Evolutionary conservation across 2,888 invertebrate species (phyloP), one percentile per base, ranked within the genome.

Genomic region (Lydus trimaculatus): DNA sequence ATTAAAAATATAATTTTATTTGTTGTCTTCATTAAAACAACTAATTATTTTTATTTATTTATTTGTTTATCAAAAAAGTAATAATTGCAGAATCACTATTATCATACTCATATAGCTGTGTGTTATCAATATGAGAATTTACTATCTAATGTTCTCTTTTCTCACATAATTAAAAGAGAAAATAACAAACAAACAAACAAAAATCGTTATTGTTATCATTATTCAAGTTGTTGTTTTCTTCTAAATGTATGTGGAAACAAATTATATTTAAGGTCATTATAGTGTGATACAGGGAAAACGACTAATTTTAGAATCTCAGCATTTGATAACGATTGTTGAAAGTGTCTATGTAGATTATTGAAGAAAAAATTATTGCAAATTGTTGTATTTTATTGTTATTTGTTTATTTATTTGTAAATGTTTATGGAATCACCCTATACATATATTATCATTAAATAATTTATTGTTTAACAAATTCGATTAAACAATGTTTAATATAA

Each of bases 401-500:
- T 39, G n/a, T 39, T 39, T 39, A n/a, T n/a, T 39, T 39, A 48
- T 23, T 25, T 23, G 11, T 23, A 23, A 13, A 52, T 52, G 23
- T 52, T 48, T 23, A 13, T 11, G 52, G 52, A 52, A 52, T 52
- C 52, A 52, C 52, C 52, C 52, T 11, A 6, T 23, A 52, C 52
- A 23, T 11, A 6, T 23, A 52, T 25, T 52, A 23, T 25, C 23
- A 52, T 52, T 52, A 13, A 52, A 5, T 52, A 52, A 52, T 52
- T 52, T 52, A 52, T 23, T 52, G 52, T 52, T 52, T 13, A 52
- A 52, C 25, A 15, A 15, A 56, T 28, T 25, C 15, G 25, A 56
- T 56, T 56, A 56, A 28, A 56, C 25, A 56, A 28, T 28, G 8
- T 56, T 56, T 28, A 56, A 56, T 56, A 6, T 56, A 56, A 56